A percentile compares a stretch with the other conserved stretches of the same genome.
Conservation (phyloP, 2,113 vertebrate genomes). For the Scytalopus superciliaris region DNA sequence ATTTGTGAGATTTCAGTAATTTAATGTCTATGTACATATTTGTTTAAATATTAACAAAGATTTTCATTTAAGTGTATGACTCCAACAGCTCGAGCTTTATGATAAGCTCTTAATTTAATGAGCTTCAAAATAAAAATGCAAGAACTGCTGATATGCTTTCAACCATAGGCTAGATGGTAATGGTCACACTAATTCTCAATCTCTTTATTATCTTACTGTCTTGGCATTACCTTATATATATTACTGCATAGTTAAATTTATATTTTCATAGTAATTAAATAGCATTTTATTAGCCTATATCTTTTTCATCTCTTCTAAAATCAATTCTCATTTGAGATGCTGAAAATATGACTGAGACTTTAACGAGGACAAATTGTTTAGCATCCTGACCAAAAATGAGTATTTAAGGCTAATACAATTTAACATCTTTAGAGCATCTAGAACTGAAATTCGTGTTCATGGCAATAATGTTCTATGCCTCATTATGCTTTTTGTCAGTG, state of each 20-base stretch:
- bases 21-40: background rate
- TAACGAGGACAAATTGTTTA: background rate
- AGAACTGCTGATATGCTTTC: background rate
- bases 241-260: background rate
- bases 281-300: slow-evolving; percentile 31
- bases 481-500: background rate
- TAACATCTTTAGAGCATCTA: slow-evolving; percentile 24
- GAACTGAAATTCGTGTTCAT: slow-evolving; percentile 37
- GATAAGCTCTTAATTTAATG: slow-evolving; percentile 21
- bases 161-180: background rate
- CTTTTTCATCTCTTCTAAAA: background rate
- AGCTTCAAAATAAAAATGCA: slow-evolving; percentile 3
- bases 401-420: slow-evolving; percentile 22
- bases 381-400: background rate
- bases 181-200: background rate
- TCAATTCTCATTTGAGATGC: background rate
- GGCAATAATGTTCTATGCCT: slow-evolving; percentile 41
- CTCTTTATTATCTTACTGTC: background rate
- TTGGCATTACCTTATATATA: background rate
- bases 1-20: background rate
- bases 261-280: slow-evolving; percentile 14
- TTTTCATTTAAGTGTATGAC: background rate
- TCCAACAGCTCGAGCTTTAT: background rate
- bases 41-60: slow-evolving; percentile 32
- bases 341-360: background rate